Percentiles rank a stretch among this genome's conserved stretches.
Conservation (phyloP, 2,797 vertebrate species). For the Eurystomus glaucurus region DNA sequence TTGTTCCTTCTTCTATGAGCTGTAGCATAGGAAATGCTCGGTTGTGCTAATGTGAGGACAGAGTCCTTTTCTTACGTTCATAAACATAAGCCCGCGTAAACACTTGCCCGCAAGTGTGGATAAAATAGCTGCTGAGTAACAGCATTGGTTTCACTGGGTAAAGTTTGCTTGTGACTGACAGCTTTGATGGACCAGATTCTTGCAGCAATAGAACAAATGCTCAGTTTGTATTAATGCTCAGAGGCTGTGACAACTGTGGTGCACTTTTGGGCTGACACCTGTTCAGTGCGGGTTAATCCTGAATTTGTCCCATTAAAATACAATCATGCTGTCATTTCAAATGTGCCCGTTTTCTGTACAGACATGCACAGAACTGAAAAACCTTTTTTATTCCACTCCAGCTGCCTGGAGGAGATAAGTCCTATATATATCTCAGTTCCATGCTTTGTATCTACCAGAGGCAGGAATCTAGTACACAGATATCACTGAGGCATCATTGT, state of each 20-base stretch:
- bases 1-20: neutral
- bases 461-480: neutral
- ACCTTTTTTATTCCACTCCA: slow-evolving; percentile 17
- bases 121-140: neutral
- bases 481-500: neutral
- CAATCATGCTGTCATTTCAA: slow-evolving; percentile 48
- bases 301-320: slow-evolving; percentile 56
- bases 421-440: slow-evolving; percentile 3
- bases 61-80: neutral
- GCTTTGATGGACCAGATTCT: neutral
- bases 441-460: neutral
- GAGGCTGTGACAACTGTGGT: slow-evolving; percentile 20
- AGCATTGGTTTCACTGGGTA: neutral
- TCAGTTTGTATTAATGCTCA: neutral
- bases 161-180: neutral
- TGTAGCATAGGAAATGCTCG: neutral
- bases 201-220: neutral
- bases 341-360: slow-evolving; percentile 19
- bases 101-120: neutral
- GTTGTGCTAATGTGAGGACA: neutral
- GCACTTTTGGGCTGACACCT: slow-evolving; percentile 54
- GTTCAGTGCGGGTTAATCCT: slow-evolving; percentile 38
- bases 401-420: slow-evolving; percentile 59
- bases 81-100: neutral
- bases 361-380: slow-evolving; percentile 47